These are phyloP conservation scores for Opisthograptis luteolata DNA, from an alignment of 2,888 invertebrate genomes.

Conservation along the genomic window DNA sequence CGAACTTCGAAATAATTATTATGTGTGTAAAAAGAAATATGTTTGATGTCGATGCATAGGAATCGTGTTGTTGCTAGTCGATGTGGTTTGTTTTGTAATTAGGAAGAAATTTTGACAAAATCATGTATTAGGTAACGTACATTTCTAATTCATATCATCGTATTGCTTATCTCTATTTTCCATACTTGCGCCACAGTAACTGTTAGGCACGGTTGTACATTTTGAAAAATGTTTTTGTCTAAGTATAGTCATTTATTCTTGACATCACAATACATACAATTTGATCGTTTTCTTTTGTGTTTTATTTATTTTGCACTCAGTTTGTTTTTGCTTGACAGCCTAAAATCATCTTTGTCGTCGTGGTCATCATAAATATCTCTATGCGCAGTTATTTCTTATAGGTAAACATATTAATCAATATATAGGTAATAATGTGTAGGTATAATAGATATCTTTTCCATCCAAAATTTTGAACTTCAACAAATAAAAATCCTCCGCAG, in stretches of 20 bases:
- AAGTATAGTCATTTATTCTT: slow-evolving; percentile 36
- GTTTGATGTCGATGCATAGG: slow-evolving; percentile 27
- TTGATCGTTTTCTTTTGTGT: slow-evolving; percentile 65
- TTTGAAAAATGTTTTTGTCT: slow-evolving; percentile 26
- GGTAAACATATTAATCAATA: no score
- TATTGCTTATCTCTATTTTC: slow-evolving; percentile 37
- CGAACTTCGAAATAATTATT: slow-evolving; percentile 1
- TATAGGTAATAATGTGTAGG: no score
- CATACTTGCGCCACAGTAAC: slow-evolving; percentile 51
- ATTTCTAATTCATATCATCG: slow-evolving; percentile 38
- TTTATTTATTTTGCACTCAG: slow-evolving; percentile 55
- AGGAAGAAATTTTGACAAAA: slow-evolving; percentile 26
- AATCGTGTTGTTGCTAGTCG: slow-evolving; percentile 57
- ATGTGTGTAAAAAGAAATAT: slow-evolving; percentile 14
- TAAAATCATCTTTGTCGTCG: no score
- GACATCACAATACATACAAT: slow-evolving; percentile 68
- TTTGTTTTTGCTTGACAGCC: not conserved
- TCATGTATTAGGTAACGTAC: slow-evolving; percentile 39
- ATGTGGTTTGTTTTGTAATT: slow-evolving; percentile 40
- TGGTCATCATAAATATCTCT: no score
- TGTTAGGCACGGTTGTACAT: slow-evolving; percentile 40
- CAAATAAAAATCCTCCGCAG: no score
- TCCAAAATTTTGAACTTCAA: no score
- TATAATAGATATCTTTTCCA: no score
- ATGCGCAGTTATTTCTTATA: no score